Evolutionary conservation across 2,797 vertebrate species (phyloP).

Genomic region (Oryzias dopingdopingensis): DNA sequence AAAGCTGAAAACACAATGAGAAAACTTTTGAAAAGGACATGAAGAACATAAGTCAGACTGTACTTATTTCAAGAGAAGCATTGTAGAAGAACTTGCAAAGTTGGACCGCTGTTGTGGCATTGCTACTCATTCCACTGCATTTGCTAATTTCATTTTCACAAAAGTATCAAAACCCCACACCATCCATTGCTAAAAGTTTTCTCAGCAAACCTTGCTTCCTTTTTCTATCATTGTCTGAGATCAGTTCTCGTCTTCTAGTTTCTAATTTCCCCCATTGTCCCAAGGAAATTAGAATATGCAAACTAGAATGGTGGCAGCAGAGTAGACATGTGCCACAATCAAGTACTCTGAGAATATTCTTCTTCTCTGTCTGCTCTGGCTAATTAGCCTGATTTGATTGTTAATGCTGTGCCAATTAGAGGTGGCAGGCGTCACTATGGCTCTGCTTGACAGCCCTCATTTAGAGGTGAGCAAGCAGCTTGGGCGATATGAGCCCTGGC

Average conservation of each 20-base stretch:
- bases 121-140: not conserved
- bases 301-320: slow-evolving; percentile 56
- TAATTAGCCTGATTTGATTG: slow-evolving; percentile 89
- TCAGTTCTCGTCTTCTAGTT: slow-evolving; percentile 42
- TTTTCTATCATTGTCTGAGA: slow-evolving; percentile 15
- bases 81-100: no score
- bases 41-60: no score
- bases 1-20: no score
- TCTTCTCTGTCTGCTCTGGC: slow-evolving; percentile 77
- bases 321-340: slow-evolving; percentile 36
- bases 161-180: slow-evolving; percentile 4
- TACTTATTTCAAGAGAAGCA: no score
- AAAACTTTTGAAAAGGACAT: no score
- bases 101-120: no score
- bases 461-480: slow-evolving; percentile 63
- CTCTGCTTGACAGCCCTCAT: slow-evolving; percentile 70
- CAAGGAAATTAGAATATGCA: slow-evolving; percentile 83
- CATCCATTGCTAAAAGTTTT: not conserved
- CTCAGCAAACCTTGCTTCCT: not conserved
- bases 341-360: slow-evolving; percentile 72
- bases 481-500: slow-evolving; percentile 53
- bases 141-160: not conserved
- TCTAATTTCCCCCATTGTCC: slow-evolving; percentile 81
- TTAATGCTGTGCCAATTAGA: slow-evolving; percentile 90
- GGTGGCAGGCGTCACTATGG: slow-evolving; percentile 65